A percentile compares a stretch with the other conserved stretches of the same genome.
Conservation (phyloP, 1,140 invertebrate species). For the Drosophila grimshawi region DNA sequence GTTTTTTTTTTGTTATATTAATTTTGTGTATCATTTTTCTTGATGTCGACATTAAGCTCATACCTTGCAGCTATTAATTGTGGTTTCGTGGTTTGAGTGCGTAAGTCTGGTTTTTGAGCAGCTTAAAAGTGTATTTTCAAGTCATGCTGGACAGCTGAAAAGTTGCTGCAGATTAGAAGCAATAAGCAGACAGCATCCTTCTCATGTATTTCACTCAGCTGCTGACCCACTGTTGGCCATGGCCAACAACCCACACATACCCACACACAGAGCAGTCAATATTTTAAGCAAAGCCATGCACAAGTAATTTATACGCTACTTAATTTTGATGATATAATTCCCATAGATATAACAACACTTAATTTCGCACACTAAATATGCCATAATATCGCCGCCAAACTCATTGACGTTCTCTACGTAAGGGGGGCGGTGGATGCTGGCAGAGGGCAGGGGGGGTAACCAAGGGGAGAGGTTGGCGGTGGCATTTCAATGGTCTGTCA, state of each 20-base stretch:
- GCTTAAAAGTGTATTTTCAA: slow-evolving; percentile 20
- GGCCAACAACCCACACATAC: slow-evolving; percentile 37
- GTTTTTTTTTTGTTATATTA: slow-evolving; percentile 24
- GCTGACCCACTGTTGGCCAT: slow-evolving; percentile 42
- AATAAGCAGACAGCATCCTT: neutral
- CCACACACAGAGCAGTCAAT: slow-evolving; percentile 11
- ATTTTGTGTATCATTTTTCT: slow-evolving; percentile 55
- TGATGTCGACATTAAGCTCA: slow-evolving; percentile 45
- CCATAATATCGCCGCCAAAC: slow-evolving; percentile 54
- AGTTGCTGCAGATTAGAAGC: slow-evolving; percentile 27
- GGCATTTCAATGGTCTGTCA: slow-evolving; percentile 65
- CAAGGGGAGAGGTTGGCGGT: neutral
- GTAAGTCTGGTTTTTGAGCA: slow-evolving; percentile 7
- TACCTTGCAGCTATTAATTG: slow-evolving; percentile 63
- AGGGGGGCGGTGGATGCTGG: neutral
- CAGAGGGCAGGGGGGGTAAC: neutral
- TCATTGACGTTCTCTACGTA: slow-evolving; percentile 14
- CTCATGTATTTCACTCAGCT: slow-evolving; percentile 3
- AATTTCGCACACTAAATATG: slow-evolving; percentile 80
- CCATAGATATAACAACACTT: slow-evolving; percentile 78
- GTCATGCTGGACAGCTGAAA: slow-evolving; percentile 22
- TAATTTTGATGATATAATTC: slow-evolving; percentile 81
- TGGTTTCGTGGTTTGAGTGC: slow-evolving; percentile 40
- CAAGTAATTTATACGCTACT: slow-evolving; percentile 76
- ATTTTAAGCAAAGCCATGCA: slow-evolving; percentile 39